Evolutionary conservation across 2,113 vertebrate genomes (phyloP).

Genomic region (Grus americana): DNA sequence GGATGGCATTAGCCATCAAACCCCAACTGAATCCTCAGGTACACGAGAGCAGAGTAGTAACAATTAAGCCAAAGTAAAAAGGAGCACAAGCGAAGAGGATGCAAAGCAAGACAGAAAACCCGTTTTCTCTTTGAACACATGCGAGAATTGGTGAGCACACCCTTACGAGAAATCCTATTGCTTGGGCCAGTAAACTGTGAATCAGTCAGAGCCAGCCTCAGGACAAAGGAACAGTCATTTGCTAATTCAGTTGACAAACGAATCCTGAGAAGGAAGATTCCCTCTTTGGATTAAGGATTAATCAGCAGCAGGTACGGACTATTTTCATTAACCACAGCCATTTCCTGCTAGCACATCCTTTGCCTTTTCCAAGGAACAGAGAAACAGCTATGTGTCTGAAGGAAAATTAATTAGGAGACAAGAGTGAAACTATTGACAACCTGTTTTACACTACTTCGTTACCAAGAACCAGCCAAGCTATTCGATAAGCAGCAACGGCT

Average conservation of each 20-base stretch:
- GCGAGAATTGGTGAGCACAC: background rate
- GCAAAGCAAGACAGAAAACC: background rate
- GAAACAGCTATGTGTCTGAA: background rate
- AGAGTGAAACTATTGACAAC: background rate
- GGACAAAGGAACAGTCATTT: background rate
- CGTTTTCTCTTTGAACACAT: background rate
- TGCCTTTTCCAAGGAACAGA: background rate
- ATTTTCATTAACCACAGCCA: background rate
- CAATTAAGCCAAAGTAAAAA: background rate
- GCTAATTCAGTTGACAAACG: background rate
- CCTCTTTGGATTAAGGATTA: background rate
- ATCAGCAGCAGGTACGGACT: background rate
- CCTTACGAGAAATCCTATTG: background rate
- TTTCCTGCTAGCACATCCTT: background rate
- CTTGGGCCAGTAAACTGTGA: background rate
- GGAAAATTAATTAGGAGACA: background rate
- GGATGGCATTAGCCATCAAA: background rate
- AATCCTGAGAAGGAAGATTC: background rate
- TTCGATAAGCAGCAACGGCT: background rate
- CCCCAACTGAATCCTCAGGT: rapidly evolving
- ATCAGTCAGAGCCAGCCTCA: background rate
- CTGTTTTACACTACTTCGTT: background rate
- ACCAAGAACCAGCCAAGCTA: background rate
- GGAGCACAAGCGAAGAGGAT: background rate
- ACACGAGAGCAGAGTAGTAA: rapidly evolving